These are phyloP conservation scores for Caenorhabditis inopinata DNA, from an alignment of 1,140 invertebrate species.

Conservation along the genomic window DNA sequence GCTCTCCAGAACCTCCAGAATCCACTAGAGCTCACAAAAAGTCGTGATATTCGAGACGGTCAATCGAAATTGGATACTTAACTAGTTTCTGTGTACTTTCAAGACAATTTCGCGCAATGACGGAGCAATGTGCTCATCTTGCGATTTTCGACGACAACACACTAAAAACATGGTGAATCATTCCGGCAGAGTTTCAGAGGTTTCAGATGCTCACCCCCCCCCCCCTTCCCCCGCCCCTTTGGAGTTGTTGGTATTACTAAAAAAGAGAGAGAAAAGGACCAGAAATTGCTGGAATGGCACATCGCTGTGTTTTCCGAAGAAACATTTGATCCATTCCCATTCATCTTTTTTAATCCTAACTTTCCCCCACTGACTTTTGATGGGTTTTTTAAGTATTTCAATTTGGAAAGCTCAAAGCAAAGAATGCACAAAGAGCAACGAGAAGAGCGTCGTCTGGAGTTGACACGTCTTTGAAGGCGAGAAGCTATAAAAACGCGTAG, in stretches of 20 bases:
- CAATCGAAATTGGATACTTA: slow-evolving; percentile 15
- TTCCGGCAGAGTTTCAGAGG: no score
- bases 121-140: background rate
- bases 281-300: no score
- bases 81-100: slow-evolving; percentile 22
- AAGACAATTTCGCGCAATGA: background rate
- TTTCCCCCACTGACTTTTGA: background rate
- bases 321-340: slow-evolving; percentile 2
- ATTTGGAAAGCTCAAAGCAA: background rate
- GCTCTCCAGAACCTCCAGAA: background rate
- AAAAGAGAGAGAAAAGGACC: no score
- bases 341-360: background rate
- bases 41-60: slow-evolving; percentile 8
- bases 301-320: background rate
- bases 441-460: background rate
- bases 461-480: no score
- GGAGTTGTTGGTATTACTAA: no score
- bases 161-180: no score
- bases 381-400: background rate
- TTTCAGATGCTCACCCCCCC: no score
- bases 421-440: background rate
- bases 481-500: no score
- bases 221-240: no score
- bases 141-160: background rate
- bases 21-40: background rate